phyloP scores from a whole-genome alignment of 1,140 invertebrate genomes.

The Pristionchus pacificus region DNA sequence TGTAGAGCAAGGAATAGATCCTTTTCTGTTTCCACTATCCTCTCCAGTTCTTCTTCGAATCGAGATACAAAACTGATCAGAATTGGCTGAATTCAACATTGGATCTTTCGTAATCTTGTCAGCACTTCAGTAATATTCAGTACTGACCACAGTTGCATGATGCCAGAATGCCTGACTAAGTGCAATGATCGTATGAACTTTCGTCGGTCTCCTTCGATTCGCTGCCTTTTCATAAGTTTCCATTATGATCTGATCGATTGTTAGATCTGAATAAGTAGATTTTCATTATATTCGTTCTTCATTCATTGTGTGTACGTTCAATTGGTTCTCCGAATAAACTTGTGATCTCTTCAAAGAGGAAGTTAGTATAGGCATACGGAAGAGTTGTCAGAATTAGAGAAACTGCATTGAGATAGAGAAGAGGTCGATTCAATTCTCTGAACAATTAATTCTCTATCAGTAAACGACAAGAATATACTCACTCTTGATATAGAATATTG shows the following conservation, averaged over 20 bases:
- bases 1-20: not conserved
- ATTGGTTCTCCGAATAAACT: too few species aligned
- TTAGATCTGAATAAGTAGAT: not conserved
- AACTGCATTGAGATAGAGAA: not conserved
- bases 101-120: too few species aligned
- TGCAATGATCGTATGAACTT: not conserved
- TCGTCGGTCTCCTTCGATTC: not conserved
- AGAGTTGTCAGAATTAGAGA: not conserved
- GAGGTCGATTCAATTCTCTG: not conserved
- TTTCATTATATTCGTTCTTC: not conserved
- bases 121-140: too few species aligned
- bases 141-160: not conserved
- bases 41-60: not conserved
- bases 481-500: not conserved
- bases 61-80: not conserved
- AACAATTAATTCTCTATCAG: not conserved
- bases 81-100: not conserved
- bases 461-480: not conserved
- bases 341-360: not conserved
- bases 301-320: not conserved
- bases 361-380: not conserved
- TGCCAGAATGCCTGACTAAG: not conserved
- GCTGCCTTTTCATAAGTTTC: not conserved
- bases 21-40: not conserved
- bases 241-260: not conserved